Evolutionary conservation across 1,140 invertebrate genomes (phyloP), one percentile per base, ranked within the genome.

Genomic region (Aculops lycopersici): DNA sequence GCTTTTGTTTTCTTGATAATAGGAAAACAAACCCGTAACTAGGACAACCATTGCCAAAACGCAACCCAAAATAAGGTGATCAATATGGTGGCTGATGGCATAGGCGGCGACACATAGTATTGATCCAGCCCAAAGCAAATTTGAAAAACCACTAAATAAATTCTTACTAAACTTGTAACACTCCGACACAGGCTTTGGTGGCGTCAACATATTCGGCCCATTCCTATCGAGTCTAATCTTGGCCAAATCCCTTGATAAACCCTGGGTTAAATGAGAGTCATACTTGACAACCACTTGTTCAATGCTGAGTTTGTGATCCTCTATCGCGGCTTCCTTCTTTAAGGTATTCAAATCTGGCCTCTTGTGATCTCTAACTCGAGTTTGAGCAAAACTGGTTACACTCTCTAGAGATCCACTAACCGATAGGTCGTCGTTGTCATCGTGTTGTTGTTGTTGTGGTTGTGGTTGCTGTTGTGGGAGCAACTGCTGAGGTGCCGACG

Each of bases 281-380:
- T 88, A 78, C 65, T 81, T 69, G 64, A 78, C 72, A 64, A 83
- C 86, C 48, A 95, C 65, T 64, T 94, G 83, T 61, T 90, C 81
- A 50, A 84, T 69, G 56, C 80, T 68, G 56, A 95, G 73, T 68
- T 80, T 90, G 66, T 97, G 88, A 63, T 77, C 81, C 61, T 94
- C 86, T 57, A 90, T 86, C 59, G 84, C 80, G 64, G 90, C 70
- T 67, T 92, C 84, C 61, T 90, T 79, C 65, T 90, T 92, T 49
- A 95, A 65, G 64, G 94, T 83, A 62, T 92, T 81, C 50, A 84
- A 69, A 57, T 80, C 68, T 55, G 24, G 24, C 24, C n/a, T 31
- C 8, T n/a, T 8, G 24, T 31, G 24, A 31, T 31, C 8, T 31
- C 24, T 8, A 8, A 31, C 24, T 8, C 24, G 24, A 8, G 24